Evolutionary conservation across 2,797 vertebrate species (phyloP).

Genomic region (Onychomys torridus): DNA sequence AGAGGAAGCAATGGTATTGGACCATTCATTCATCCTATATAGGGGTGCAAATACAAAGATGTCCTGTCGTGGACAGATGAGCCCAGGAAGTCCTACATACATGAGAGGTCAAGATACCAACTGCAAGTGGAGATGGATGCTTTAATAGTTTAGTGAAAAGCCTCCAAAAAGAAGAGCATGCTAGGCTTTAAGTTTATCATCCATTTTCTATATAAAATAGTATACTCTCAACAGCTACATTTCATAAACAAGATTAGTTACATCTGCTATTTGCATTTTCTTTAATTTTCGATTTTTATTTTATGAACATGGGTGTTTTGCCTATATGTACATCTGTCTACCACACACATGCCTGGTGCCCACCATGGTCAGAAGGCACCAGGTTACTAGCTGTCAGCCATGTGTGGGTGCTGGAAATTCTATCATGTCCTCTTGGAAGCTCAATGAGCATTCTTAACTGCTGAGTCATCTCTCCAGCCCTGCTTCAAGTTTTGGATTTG

Average conservation of each 20-base stretch:
- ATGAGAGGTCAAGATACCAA: neutral
- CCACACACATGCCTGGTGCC: neutral
- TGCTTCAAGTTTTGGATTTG: neutral
- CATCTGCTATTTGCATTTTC: neutral
- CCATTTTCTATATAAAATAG: neutral
- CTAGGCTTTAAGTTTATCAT: neutral
- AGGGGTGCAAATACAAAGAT: neutral
- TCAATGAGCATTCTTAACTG: neutral
- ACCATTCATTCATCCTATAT: neutral
- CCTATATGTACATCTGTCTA: neutral
- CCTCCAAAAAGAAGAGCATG: neutral
- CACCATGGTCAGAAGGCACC: neutral
- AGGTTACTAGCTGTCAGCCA: neutral
- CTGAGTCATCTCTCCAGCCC: neutral
- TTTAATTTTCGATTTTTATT: neutral
- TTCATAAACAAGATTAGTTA: conserved; percentile 5
- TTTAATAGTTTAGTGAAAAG: neutral
- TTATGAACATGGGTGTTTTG: neutral
- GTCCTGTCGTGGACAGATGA: neutral
- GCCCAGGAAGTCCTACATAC: neutral
- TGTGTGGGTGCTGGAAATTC: neutral
- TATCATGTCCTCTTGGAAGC: neutral
- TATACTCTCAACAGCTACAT: neutral
- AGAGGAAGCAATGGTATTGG: neutral
- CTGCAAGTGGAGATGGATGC: neutral